These are phyloP conservation scores for Mizuhopecten yessoensis DNA, from an alignment of 1,140 invertebrate genomes.

Conservation along the genomic window DNA sequence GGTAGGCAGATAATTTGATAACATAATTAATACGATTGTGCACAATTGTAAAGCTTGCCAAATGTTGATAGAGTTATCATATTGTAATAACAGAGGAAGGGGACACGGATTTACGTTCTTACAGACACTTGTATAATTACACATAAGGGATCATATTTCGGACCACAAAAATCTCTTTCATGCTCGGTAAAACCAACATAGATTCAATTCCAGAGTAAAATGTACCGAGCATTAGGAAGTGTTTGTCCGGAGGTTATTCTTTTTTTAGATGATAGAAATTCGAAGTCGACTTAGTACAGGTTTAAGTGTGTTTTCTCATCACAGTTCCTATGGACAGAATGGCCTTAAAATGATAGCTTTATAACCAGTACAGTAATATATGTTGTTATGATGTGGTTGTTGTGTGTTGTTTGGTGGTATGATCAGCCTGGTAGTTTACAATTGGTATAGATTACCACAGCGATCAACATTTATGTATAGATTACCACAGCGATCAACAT, in stretches of 20 bases:
- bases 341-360: background rate
- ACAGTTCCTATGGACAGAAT: background rate
- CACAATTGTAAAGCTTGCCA: background rate
- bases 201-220: background rate
- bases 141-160: background rate
- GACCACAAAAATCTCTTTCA: background rate
- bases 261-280: background rate
- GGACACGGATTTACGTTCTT: conserved; percentile 21
- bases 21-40: conserved; percentile 14
- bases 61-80: conserved; percentile 29
- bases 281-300: background rate
- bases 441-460: too few relatives aligned
- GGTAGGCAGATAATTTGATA: conserved; percentile 33
- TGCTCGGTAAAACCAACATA: background rate
- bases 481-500: too few relatives aligned
- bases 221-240: background rate
- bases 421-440: background rate
- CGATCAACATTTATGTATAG: too few relatives aligned
- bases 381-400: background rate
- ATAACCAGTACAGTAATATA: background rate
- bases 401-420: background rate
- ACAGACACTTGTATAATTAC: background rate
- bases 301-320: background rate
- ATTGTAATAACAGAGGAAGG: background rate
- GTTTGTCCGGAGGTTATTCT: background rate